These are phyloP conservation scores for Cyprinodon diabolis DNA, from an alignment of 2,797 vertebrate genomes.

Conservation along the genomic window DNA sequence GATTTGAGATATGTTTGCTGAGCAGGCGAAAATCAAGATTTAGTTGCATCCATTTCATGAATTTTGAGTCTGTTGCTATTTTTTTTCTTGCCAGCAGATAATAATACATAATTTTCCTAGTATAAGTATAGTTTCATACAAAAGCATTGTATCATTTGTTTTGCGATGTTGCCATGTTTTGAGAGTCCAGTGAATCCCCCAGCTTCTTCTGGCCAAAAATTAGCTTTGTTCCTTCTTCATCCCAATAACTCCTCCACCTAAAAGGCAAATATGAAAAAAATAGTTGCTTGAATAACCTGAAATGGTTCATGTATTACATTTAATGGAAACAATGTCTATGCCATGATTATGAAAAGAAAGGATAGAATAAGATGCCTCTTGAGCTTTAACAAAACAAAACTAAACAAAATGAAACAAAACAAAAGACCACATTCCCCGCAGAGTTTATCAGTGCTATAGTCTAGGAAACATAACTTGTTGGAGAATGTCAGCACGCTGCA, in stretches of 20 bases:
- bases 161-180: neutral
- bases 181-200: conserved; percentile 17
- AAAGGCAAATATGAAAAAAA: conserved; percentile 23
- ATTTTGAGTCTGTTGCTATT: neutral
- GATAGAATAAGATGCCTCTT: neutral
- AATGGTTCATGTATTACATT: conserved; percentile 4
- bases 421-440: conserved; percentile 14
- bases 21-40: neutral
- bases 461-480: conserved; percentile 30
- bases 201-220: conserved; percentile 13
- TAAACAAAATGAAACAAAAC: neutral
- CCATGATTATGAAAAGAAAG: neutral
- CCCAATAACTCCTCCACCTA: conserved; percentile 31
- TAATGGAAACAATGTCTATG: neutral
- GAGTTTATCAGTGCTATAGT: conserved; percentile 12
- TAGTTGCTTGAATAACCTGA: conserved; percentile 9
- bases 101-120: neutral
- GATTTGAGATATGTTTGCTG: neutral
- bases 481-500: conserved; percentile 51
- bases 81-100: neutral
- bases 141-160: neutral
- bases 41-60: neutral
- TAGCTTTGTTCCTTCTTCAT: conserved; percentile 9
- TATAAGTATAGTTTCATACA: neutral
- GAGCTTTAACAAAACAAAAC: conserved; percentile 9